Evolutionary conservation across 1,140 invertebrate genomes (phyloP).

Genomic region (Forficula auricularia): DNA sequence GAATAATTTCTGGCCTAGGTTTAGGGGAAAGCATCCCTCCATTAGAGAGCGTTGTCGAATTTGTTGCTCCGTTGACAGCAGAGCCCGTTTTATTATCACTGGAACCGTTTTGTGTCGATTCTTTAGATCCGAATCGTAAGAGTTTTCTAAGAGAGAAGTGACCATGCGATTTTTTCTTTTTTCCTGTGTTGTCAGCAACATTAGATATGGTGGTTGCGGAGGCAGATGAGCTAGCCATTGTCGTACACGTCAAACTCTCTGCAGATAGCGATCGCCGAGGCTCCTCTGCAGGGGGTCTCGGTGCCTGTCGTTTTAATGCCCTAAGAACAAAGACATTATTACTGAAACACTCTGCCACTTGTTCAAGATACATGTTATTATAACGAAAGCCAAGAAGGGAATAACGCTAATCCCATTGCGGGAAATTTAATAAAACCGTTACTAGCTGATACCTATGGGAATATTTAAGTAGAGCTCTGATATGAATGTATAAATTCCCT

Average conservation of each 20-base stretch:
- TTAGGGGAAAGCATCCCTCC: conserved; percentile 29
- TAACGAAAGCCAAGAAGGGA: no score
- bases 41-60: conserved; percentile 7
- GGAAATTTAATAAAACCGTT: no score
- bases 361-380: no score
- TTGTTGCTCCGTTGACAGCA: conserved; percentile 15
- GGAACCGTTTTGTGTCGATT: conserved; percentile 34
- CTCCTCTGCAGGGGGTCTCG: neutral
- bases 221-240: no score
- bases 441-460: no score
- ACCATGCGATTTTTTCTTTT: conserved; percentile 37
- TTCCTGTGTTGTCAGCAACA: conserved; percentile 21
- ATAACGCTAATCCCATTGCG: no score
- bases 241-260: conserved; percentile 1
- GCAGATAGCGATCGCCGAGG: conserved; percentile 1
- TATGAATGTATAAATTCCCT: no score
- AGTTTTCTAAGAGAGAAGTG: conserved; percentile 71
- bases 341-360: no score
- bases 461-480: no score
- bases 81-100: conserved; percentile 22
- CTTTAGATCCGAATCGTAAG: conserved; percentile 49
- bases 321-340: no score
- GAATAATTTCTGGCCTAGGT: conserved; percentile 64
- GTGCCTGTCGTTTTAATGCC: no score
- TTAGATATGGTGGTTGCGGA: no score